phyloP scores from a whole-genome alignment of 2,113 vertebrate species.

The Ondatra zibethicus region DNA sequence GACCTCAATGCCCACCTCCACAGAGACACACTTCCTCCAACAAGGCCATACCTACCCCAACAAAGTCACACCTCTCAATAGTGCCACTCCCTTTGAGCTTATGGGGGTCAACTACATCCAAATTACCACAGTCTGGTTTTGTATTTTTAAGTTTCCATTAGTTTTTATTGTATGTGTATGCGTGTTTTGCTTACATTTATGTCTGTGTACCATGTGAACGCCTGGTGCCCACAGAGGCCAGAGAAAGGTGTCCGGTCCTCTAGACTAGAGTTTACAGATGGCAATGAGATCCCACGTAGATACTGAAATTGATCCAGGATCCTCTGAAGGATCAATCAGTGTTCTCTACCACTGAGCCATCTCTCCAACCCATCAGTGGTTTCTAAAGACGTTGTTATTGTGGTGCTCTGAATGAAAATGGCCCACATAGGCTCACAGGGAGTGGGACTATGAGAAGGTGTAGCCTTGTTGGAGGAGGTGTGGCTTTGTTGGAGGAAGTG shows the following conservation, averaged over 20 bases:
- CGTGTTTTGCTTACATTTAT: not conserved
- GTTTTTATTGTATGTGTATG: not conserved
- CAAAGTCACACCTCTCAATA: not conserved
- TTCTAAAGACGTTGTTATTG: not conserved
- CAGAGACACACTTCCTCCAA: not conserved
- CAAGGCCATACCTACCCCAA: not conserved
- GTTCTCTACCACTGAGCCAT: not conserved
- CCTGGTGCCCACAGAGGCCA: not conserved
- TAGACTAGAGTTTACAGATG: not conserved
- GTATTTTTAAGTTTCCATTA: not conserved
- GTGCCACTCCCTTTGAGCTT: not conserved
- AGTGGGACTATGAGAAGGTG: not conserved
- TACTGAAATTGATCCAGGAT: not conserved
- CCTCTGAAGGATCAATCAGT: not conserved
- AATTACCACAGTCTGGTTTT: not conserved
- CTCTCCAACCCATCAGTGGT: not conserved
- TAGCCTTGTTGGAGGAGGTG: not conserved
- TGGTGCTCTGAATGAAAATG: not conserved
- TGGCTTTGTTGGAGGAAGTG: not conserved
- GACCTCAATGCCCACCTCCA: not conserved
- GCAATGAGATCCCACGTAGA: not conserved
- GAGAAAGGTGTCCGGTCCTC: not conserved
- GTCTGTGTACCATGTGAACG: not conserved
- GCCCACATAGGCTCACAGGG: not conserved
- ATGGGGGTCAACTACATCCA: not conserved